Evolutionary conservation across 2,888 invertebrate genomes (phyloP).

Genomic region (Protula sp.): DNA sequence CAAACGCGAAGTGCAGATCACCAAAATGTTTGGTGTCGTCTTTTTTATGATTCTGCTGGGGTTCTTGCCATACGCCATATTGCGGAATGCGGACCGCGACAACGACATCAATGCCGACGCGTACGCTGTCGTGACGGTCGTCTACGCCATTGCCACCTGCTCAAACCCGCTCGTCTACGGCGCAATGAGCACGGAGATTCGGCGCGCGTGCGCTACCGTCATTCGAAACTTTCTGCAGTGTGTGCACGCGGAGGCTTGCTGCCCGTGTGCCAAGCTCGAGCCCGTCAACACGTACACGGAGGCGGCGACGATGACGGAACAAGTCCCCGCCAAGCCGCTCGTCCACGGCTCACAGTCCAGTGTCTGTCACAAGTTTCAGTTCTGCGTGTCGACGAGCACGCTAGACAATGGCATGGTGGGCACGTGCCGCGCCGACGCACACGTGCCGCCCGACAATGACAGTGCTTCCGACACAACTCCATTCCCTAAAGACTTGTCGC

Average conservation of each 20-base stretch:
- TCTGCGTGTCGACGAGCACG: too few relatives aligned
- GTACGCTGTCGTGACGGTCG: constrained; percentile 47
- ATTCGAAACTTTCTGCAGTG: background rate
- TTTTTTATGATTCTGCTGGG: constrained; percentile 48
- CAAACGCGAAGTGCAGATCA: constrained; percentile 48
- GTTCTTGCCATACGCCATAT: constrained; percentile 47
- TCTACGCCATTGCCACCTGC: constrained; percentile 49
- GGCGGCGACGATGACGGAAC: too few relatives aligned
- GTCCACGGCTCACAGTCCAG: too few relatives aligned
- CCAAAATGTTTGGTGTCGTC: constrained; percentile 53
- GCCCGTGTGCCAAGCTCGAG: background rate
- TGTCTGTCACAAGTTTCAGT: too few relatives aligned
- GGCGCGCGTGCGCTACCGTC: constrained; percentile 30
- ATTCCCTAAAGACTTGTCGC: too few relatives aligned
- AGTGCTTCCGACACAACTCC: too few relatives aligned
- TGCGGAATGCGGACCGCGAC: constrained; percentile 43
- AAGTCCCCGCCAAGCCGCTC: too few relatives aligned
- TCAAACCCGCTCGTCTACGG: constrained; percentile 49
- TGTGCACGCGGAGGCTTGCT: background rate
- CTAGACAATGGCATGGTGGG: too few relatives aligned
- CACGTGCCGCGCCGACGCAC: too few relatives aligned
- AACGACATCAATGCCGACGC: constrained; percentile 40
- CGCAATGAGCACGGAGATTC: constrained; percentile 46
- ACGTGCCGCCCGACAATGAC: too few relatives aligned
- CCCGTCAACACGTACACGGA: too few relatives aligned